A percentile compares a stretch with the other conserved stretches of the same genome.
phyloP scores from a whole-genome alignment of 2,888 invertebrate genomes.

The Rugalucina vietnamica region DNA sequence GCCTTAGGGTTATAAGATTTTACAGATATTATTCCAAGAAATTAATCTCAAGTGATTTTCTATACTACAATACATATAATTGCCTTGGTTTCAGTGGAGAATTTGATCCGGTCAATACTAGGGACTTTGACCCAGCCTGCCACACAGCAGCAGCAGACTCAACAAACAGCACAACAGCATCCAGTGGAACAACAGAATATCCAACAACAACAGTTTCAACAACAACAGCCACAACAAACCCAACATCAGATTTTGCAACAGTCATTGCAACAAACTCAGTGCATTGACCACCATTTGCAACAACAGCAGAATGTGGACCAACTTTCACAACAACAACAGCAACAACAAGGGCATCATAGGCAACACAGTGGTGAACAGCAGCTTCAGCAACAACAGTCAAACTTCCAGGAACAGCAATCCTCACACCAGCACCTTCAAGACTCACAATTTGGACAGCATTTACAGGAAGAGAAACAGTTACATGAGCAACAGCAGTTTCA shows the following conservation, averaged over 20 bases:
- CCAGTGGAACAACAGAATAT: not conserved
- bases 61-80: not conserved
- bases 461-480: not conserved
- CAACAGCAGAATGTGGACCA: no score
- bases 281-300: not conserved
- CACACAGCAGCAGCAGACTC: not conserved
- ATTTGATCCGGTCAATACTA: conserved; percentile 52
- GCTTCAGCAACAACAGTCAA: conserved; percentile 21
- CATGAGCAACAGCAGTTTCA: not conserved
- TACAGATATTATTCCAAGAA: not conserved
- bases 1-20: not conserved
- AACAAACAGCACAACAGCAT: not conserved
- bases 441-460: not conserved
- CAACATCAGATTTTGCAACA: no score
- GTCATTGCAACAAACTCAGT: conserved; percentile 23
- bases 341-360: no score
- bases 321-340: conserved; percentile 24
- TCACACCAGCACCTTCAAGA: not conserved
- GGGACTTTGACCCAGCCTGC: conserved; percentile 55
- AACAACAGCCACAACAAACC: not conserved
- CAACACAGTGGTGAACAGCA: no score
- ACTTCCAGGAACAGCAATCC: not conserved
- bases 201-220: conserved; percentile 45
- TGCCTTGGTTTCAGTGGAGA: conserved; percentile 45
- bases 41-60: not conserved